phyloP scores from a whole-genome alignment of 2,113 vertebrate species.

The Atrichornis clamosus region DNA sequence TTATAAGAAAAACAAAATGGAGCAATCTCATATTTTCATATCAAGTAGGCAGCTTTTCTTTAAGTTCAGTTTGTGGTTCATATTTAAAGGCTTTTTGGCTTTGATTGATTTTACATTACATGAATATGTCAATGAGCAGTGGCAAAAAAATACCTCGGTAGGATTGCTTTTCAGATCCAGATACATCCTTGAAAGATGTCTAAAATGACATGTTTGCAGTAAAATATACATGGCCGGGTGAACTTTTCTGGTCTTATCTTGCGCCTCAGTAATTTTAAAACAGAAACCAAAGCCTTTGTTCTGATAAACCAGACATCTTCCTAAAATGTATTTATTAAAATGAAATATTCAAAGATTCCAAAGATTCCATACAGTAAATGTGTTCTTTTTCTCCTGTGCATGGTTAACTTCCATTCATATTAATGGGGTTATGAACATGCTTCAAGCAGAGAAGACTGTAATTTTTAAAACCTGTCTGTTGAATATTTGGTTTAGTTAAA shows the following conservation, averaged over 20 bases:
- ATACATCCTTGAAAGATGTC: slow-evolving; percentile 78
- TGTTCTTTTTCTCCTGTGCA: slow-evolving; percentile 44
- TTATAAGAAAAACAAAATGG: background rate
- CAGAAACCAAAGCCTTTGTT: slow-evolving; percentile 70
- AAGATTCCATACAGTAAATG: slow-evolving; percentile 6
- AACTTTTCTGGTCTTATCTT: slow-evolving; percentile 71
- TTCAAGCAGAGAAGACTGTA: slow-evolving; percentile 38
- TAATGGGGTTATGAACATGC: background rate
- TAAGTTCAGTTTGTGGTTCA: background rate
- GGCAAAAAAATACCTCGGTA: slow-evolving; percentile 63
- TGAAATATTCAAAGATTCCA: slow-evolving; percentile 60
- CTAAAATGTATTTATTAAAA: slow-evolving; percentile 70
- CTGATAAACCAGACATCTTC: slow-evolving; percentile 62
- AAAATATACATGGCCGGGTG: slow-evolving; percentile 76
- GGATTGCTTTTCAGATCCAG: slow-evolving; percentile 71
- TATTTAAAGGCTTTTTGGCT: slow-evolving; percentile 27
- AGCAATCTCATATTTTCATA: background rate
- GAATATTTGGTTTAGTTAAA: slow-evolving; percentile 39
- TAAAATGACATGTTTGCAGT: slow-evolving; percentile 78
- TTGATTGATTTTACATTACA: slow-evolving; percentile 67
- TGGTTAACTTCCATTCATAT: slow-evolving; percentile 65
- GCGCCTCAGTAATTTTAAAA: slow-evolving; percentile 78
- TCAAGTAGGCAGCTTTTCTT: background rate
- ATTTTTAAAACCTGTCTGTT: slow-evolving; percentile 48
- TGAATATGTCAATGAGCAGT: slow-evolving; percentile 73